Evolutionary conservation across 2,888 invertebrate genomes (phyloP), one percentile per base, ranked within the genome.

Genomic region (Meiosimyza decipiens): DNA sequence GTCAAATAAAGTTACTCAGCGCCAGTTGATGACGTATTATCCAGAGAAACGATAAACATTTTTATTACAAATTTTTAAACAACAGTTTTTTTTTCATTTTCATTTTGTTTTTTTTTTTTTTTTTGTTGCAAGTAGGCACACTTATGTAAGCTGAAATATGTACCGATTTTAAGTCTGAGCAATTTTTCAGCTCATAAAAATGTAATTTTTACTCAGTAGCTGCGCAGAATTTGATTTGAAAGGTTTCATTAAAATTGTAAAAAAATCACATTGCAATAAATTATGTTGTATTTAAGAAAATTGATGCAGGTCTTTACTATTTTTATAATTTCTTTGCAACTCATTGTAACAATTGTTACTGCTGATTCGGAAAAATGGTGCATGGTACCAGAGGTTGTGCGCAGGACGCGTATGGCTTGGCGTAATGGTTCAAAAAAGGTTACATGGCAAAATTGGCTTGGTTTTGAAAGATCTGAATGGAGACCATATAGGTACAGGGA

Each of bases 41-140:
- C 12, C 49, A 49, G 22, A 13, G 18, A 18, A 50, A 63, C 63
- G 63, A 63, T 63, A 63, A 63, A 63, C n/a, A 22, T 50, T 63
- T 16, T 49, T 57, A 22, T 63, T 47, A 63, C 22, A 63, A 49
- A 63, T 12, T 50, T 13, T 16, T n/a, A 63, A 57, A 57, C 12
- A 57, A 22, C 18, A 22, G 2, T 28, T 28, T 57, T 18, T 40
- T 40, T 40, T 40, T 1, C 9, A 1, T 5, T 4, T 40, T n/a
- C n/a, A n/a, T n/a, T n/a, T n/a, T n/a, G n/a, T n/a, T n/a, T 40
- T 40, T 9, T 40, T 40, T 9, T 1, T 40, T 40, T 3, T 40
- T 40, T 6, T 40, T 40, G 40, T 40, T 40, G 40, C 4, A 40
- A 40, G 1, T 9, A 6, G 40, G 40, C 57, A 57, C n/a, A 28